Base-by-base conservation (phyloP, 2,797 vertebrate species). In the Aldrovandia affinis region DNA sequence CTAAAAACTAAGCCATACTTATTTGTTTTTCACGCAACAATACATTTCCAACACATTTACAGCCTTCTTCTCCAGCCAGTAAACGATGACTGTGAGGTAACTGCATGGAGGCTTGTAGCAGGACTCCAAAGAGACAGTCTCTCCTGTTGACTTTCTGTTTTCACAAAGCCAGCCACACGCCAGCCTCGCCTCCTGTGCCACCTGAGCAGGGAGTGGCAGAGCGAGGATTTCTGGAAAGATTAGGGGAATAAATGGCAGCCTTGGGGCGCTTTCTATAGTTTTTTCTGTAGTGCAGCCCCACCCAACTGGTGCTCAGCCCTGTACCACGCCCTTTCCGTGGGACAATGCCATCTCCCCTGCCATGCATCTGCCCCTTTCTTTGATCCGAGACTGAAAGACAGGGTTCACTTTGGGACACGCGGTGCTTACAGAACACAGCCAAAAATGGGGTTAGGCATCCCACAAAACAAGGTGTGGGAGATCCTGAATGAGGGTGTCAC, bases 191-290 rank as follows among this genome's bases (percentile, higher is more conserved):
- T 47, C 73, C n/a, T 55, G 78, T 55, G 78, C 85, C 65, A 39
- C 28, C 78, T 39, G 81, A 42, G 55, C 50, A 88, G 89, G 91
- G 91, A 85, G 91, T 87, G 90, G 89, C 78, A 78, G 33, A 14
- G 75, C 0, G 9, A 25, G 9, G 63, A 86, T 84, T 68, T 65
- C 52, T 87, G 87, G 78, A 75, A 85, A 78, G 85, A 91, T 88
- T 86, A 86, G 44, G 22, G 73, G 25, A 78, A 84, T 28, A 89
- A 86, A 91, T 89, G 88, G 83, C 54, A 89, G 85, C 84, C 90
- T 87, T 86, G 57, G 85, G 88, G 89, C 77, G 1, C 14, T 28
- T 79, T 79, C 18, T 83, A 39, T 57, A 80, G 80, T n/a, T 86
- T 89, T 91, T 89, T 84, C 84, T 44, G 85, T 52, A 85, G 59